A percentile compares a stretch with the other conserved stretches of the same genome.
Evolutionary conservation across 2,888 invertebrate species (phyloP).

Genomic region (Drosophila neotestacea): DNA sequence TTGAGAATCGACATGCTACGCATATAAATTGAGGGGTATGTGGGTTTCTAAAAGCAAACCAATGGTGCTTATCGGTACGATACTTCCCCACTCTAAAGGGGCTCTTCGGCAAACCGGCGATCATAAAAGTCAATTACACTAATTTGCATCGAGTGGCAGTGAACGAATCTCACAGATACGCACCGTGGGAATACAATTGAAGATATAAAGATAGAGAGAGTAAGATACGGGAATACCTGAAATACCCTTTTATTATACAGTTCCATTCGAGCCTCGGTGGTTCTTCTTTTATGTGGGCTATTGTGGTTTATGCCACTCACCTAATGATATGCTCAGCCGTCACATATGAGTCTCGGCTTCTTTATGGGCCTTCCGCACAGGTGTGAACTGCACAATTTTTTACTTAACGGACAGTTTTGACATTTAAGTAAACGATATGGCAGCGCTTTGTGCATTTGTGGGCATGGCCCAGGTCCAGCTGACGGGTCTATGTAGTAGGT

Average conservation of each 20-base stretch:
- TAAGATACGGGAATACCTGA: conserved; percentile 5
- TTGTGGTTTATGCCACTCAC: conserved; percentile 3
- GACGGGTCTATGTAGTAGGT: conserved; percentile 21
- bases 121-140: conserved; percentile 66
- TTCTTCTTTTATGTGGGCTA: conserved; percentile 3
- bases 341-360: conserved; percentile 9
- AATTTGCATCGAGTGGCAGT: conserved; percentile 64
- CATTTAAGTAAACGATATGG: conserved; percentile 65
- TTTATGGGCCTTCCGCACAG: conserved; percentile 45
- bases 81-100: conserved; percentile 14
- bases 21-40: not conserved
- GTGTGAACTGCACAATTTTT: conserved; percentile 59
- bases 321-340: conserved; percentile 1
- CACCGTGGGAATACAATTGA: conserved; percentile 63
- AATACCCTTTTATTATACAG: conserved; percentile 14
- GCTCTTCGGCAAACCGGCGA: conserved; percentile 14
- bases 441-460: conserved; percentile 24
- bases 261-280: conserved; percentile 3
- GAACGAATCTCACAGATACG: conserved; percentile 44
- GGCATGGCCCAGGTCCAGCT: conserved; percentile 8
- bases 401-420: conserved; percentile 53
- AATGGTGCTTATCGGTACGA: conserved; percentile 9
- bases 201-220: conserved; percentile 17
- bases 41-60: conserved; percentile 1
- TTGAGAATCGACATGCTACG: not conserved